Evolutionary conservation across 2,888 invertebrate species (phyloP).

Genomic region (Drosophila mimica): DNA sequence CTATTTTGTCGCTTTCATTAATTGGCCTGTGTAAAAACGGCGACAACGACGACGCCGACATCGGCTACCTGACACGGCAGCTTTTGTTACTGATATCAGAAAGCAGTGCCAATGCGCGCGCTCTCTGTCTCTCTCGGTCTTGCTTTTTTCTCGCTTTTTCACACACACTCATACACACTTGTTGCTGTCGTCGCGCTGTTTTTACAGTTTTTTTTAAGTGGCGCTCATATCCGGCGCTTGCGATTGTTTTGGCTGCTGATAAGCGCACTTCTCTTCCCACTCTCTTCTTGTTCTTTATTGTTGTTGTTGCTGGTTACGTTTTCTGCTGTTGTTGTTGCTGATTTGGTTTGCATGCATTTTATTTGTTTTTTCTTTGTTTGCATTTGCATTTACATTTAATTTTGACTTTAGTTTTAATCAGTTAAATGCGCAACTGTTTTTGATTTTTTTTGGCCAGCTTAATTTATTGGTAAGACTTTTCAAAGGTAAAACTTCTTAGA

Average conservation of each 20-base stretch:
- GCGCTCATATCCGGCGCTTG: slow-evolving; percentile 80
- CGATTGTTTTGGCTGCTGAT: slow-evolving; percentile 75
- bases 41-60: slow-evolving; percentile 13
- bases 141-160: slow-evolving; percentile 15
- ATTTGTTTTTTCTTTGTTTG: slow-evolving; percentile 37
- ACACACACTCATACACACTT: slow-evolving; percentile 64
- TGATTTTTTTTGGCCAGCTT: slow-evolving; percentile 10
- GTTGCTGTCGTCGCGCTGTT: slow-evolving; percentile 66
- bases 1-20: slow-evolving; percentile 78
- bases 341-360: slow-evolving; percentile 44
- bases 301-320: slow-evolving; percentile 24
- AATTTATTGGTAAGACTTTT: slow-evolving; percentile 13
- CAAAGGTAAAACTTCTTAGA: slow-evolving; percentile 10
- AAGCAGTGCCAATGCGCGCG: slow-evolving; percentile 28
- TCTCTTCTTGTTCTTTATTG: slow-evolving; percentile 2
- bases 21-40: slow-evolving; percentile 69
- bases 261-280: slow-evolving; percentile 65
- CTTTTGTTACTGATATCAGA: slow-evolving; percentile 61
- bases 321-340: slow-evolving; percentile 24
- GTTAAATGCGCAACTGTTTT: slow-evolving; percentile 61
- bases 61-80: slow-evolving; percentile 67
- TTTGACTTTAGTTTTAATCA: slow-evolving; percentile 45
- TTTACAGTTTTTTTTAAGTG: slow-evolving; percentile 81
- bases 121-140: slow-evolving; percentile 2
- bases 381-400: slow-evolving; percentile 11